These are phyloP conservation scores for Oxygymnocypris stewartii DNA, from an alignment of 2,113 vertebrate genomes.

Conservation along the genomic window DNA sequence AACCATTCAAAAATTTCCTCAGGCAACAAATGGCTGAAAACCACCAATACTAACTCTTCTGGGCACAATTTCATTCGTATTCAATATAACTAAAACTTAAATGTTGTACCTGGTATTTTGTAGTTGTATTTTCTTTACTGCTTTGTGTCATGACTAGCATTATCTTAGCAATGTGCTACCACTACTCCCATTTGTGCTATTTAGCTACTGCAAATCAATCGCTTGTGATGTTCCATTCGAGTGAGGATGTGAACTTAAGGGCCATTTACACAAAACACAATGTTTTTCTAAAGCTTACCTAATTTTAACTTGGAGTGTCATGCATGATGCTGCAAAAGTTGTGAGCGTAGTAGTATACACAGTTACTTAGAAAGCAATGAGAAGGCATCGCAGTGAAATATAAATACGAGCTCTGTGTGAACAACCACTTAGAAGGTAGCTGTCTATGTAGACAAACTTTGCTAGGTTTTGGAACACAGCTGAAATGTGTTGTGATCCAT, in stretches of 20 bases:
- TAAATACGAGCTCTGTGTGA: neutral
- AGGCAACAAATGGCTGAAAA: neutral
- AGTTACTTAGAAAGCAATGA: neutral
- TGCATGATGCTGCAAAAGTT: neutral
- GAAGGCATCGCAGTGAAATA: neutral
- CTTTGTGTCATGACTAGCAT: neutral
- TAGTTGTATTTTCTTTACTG: no score
- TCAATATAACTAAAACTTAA: neutral
- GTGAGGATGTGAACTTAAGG: neutral
- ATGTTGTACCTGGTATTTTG: neutral
- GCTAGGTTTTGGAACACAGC: neutral
- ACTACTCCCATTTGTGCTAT: neutral
- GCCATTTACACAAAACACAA: no score
- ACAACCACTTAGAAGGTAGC: neutral
- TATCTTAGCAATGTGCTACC: neutral
- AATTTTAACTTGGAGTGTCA: no score
- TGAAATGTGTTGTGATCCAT: neutral
- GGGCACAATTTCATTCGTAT: neutral
- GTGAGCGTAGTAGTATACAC: neutral
- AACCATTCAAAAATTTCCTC: neutral
- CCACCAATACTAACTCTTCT: neutral
- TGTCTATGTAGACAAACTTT: neutral
- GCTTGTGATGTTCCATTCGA: neutral
- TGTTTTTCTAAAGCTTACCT: no score
- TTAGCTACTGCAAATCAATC: neutral